A percentile compares a stretch with the other conserved stretches of the same genome.
Evolutionary conservation across 2,888 invertebrate species (phyloP).

Genomic region (Diachrysia chrysitis): DNA sequence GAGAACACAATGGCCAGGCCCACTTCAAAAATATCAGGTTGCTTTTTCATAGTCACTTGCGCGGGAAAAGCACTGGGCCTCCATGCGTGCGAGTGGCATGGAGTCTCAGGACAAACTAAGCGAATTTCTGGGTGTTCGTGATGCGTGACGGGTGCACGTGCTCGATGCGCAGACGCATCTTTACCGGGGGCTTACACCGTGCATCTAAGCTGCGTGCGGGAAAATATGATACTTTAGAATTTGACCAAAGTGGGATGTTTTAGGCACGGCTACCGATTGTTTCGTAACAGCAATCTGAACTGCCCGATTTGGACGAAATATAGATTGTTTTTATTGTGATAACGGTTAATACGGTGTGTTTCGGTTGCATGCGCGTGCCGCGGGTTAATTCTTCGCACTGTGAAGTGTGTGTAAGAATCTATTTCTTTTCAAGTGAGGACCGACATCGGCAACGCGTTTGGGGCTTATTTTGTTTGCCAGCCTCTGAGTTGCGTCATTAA

Average conservation of each 20-base stretch:
- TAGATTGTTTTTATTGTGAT: not conserved
- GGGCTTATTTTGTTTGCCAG: conserved; percentile 68
- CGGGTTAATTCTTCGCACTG: conserved; percentile 19
- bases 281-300: conserved; percentile 7
- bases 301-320: not conserved
- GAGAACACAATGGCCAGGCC: conserved; percentile 68
- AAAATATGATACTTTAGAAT: conserved; percentile 9
- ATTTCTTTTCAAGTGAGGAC: conserved; percentile 31
- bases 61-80: conserved; percentile 71
- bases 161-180: conserved; percentile 79
- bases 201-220: conserved; percentile 9
- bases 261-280: not conserved
- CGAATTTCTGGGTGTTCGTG: conserved; percentile 83
- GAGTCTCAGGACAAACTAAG: conserved; percentile 83
- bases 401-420: conserved; percentile 45
- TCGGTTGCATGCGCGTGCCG: conserved; percentile 16
- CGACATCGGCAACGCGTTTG: conserved; percentile 42
- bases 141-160: conserved; percentile 87
- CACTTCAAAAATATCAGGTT: conserved; percentile 70
- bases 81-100: conserved; percentile 81
- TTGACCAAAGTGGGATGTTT: conserved; percentile 9
- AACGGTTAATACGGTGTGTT: conserved; percentile 5
- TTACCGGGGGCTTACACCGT: conserved; percentile 56
- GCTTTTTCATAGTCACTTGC: conserved; percentile 81
- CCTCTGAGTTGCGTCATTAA: conserved; percentile 64